phyloP scores from a whole-genome alignment of 1,140 invertebrate genomes.

The Mycetomoellerius zeteki region DNA sequence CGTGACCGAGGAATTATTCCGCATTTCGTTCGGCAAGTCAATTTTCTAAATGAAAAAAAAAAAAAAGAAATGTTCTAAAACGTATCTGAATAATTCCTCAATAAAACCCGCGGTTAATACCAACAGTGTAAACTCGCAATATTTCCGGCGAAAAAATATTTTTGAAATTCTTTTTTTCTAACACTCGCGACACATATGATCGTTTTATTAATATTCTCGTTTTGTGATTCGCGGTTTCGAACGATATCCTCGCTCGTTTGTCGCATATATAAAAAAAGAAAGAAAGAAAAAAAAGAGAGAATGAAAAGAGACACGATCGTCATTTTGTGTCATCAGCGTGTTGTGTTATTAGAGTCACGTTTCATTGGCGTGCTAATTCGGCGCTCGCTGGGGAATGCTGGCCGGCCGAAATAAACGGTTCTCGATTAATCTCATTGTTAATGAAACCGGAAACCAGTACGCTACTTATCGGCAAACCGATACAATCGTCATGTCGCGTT shows the following conservation, averaged over 20 bases:
- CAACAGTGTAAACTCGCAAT: neutral
- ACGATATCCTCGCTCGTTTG: neutral
- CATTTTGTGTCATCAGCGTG: slow-evolving; percentile 47
- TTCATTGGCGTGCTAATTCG: slow-evolving; percentile 15
- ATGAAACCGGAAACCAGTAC: slow-evolving; percentile 50
- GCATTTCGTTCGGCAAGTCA: neutral
- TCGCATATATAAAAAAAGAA: neutral
- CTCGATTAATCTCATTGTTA: slow-evolving; percentile 59
- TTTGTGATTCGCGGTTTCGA: slow-evolving; percentile 1
- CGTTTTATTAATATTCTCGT: neutral
- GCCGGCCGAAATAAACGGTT: slow-evolving; percentile 28
- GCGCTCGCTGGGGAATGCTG: neutral
- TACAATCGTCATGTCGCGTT: slow-evolving; percentile 36
- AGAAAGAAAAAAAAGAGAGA: neutral
- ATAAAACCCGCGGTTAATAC: neutral
- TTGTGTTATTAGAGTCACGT: slow-evolving; percentile 48
- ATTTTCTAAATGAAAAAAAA: neutral
- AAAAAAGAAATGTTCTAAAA: neutral
- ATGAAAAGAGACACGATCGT: neutral
- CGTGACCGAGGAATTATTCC: slow-evolving; percentile 14
- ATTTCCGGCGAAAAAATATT: neutral
- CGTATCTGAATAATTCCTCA: neutral
- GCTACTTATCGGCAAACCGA: slow-evolving; percentile 56
- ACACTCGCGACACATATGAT: neutral
- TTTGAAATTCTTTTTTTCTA: neutral